These are phyloP conservation scores for Chironomus striatipennis DNA, from an alignment of 1,140 invertebrate genomes.

Conservation along the genomic window DNA sequence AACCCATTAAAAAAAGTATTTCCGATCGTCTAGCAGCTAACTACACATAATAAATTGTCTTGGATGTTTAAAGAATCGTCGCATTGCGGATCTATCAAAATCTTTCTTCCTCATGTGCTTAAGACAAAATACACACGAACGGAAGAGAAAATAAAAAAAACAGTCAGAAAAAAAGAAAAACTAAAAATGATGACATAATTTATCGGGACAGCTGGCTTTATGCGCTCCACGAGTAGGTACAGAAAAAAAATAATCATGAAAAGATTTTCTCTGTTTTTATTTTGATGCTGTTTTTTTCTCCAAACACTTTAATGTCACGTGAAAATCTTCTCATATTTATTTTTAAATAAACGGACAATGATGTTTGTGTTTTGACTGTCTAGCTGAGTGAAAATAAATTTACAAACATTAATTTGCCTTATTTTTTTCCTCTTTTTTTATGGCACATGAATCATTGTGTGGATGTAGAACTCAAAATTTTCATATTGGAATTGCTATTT, in stretches of 20 bases:
- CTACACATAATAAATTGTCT: neutral
- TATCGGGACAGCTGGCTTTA: neutral
- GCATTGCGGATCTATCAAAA: neutral
- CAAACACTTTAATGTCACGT: neutral
- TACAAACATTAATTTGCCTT: no score
- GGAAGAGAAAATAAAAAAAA: no score
- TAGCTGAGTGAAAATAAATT: no score
- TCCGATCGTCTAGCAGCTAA: neutral
- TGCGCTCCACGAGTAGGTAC: slow-evolving; percentile 8
- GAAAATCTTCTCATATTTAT: neutral
- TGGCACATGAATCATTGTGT: no score
- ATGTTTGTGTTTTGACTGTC: no score
- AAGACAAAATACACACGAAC: no score
- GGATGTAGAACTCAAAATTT: no score
- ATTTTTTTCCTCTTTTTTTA: no score
- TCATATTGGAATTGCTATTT: no score
- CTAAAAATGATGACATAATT: slow-evolving; percentile 2
- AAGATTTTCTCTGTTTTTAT: neutral
- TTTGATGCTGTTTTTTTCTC: neutral
- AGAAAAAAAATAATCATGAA: neutral
- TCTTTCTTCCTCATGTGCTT: neutral
- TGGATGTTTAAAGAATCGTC: neutral
- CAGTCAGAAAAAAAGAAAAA: no score
- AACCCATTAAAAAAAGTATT: neutral
- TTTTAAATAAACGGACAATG: no score